Conservation (phyloP, 2,113 vertebrate species). For the Antigone vipio region DNA sequence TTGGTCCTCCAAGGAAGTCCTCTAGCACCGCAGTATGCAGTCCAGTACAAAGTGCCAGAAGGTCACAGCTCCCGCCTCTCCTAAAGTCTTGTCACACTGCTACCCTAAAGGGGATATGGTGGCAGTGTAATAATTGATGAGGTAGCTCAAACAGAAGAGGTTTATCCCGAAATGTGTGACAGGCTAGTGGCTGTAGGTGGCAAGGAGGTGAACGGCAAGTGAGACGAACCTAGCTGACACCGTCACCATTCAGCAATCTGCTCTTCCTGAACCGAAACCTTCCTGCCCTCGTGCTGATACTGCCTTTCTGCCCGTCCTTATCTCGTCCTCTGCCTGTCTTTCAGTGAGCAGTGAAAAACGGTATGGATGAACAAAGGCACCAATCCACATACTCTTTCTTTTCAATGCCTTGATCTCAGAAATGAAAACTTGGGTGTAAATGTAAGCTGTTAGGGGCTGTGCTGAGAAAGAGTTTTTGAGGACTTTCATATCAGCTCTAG, state of each 20-base stretch:
- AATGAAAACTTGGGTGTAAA: background rate
- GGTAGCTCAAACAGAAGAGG: background rate
- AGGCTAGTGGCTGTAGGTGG: background rate
- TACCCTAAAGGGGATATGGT: background rate
- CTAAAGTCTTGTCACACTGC: background rate
- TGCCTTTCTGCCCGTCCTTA: background rate
- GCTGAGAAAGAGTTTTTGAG: background rate
- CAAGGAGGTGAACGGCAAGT: background rate
- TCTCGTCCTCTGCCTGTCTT: background rate
- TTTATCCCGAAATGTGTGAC: background rate
- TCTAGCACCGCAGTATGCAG: fast-evolving
- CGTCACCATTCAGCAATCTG: background rate
- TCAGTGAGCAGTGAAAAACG: background rate
- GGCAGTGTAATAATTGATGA: background rate
- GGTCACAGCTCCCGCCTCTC: background rate
- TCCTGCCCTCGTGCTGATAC: background rate
- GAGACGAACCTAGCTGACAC: background rate
- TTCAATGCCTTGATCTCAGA: background rate
- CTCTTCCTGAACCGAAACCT: background rate
- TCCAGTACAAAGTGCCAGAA: background rate
- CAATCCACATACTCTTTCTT: background rate
- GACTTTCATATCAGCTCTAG: background rate
- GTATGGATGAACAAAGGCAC: background rate
- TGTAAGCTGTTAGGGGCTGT: background rate
- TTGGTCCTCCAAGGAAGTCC: background rate